A percentile compares a stretch with the other conserved stretches of the same genome.
Conservation (phyloP, 2,113 vertebrate species). For the Alectura lathami region DNA sequence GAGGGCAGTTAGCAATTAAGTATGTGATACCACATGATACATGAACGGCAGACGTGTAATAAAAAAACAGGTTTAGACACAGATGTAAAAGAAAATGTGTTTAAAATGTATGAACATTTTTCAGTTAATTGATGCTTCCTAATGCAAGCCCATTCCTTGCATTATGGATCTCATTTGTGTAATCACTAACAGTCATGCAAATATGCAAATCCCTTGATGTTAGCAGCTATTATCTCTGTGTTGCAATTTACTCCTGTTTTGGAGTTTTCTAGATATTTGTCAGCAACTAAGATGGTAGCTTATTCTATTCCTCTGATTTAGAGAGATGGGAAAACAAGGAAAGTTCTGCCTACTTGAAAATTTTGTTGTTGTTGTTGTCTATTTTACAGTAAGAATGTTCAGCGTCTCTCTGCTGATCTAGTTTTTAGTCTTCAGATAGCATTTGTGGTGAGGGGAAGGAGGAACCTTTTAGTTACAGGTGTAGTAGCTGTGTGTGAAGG, state of each 20-base stretch:
- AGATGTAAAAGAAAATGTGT: neutral
- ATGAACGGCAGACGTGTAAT: neutral
- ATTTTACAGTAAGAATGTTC: neutral
- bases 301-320: neutral
- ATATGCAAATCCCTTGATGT: neutral
- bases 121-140: neutral
- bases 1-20: neutral
- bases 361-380: neutral
- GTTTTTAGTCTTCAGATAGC: neutral
- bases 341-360: neutral
- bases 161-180: neutral
- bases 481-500: neutral
- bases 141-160: neutral
- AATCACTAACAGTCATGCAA: neutral
- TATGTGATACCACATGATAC: neutral
- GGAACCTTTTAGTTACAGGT: fast-evolving
- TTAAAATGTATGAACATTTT: neutral
- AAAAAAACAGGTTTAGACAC: neutral
- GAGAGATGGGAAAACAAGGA: neutral
- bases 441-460: fast-evolving
- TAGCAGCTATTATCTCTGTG: neutral
- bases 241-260: conserved; percentile 1
- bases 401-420: neutral
- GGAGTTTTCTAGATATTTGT: neutral
- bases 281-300: neutral